Base-by-base conservation (phyloP, 2,797 vertebrate genomes). In the Enteromius unitaeniatus region DNA sequence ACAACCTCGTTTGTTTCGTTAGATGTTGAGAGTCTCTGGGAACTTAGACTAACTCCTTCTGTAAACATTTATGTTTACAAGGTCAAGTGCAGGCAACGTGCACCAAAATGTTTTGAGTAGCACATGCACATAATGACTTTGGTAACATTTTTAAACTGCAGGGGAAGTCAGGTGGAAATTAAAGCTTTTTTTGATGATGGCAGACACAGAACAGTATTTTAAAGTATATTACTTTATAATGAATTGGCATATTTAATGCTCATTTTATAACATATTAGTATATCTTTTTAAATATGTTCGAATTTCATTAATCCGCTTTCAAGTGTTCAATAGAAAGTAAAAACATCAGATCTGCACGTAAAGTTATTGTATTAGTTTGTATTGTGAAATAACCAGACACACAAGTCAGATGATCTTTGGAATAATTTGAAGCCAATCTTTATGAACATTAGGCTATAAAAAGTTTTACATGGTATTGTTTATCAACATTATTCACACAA, bases 11-110 rank as follows among this genome's bases (percentile, higher is more conserved):
- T 80, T 67, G 80, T 53, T 85, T 79, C 53, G 53, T 70, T 64
- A 34, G 45, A 74, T 88, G 76, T 89, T 83, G 89, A 84, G 85
- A 84, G 73, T 81, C 79, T 83, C 79, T n/a, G 60, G 84, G 77
- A 87, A 84, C 85, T 68, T 89, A 89, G 90, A 88, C 82, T 96
- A 95, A 96, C 95, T 96, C 94, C 92, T 95, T 95, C 94, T 94
- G 95, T 95, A 96, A 96, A 96, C 95, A 96, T 95, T 95, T 94
- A 94, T 96, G 95, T 96, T 96, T 96, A 96, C 94, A 96, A 95
- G 95, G 95, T 96, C 95, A 96, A 96, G 95, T 95, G 94, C 94
- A 96, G 93, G 92, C 92, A 93, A 93, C 94, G 93, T 95, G 94
- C 93, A 34, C 58, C 21, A 26, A 28, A 23, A 23, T 37, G 19